Evolutionary conservation across 1,140 invertebrate species (phyloP).

Genomic region (Monomorium pharaonis): DNA sequence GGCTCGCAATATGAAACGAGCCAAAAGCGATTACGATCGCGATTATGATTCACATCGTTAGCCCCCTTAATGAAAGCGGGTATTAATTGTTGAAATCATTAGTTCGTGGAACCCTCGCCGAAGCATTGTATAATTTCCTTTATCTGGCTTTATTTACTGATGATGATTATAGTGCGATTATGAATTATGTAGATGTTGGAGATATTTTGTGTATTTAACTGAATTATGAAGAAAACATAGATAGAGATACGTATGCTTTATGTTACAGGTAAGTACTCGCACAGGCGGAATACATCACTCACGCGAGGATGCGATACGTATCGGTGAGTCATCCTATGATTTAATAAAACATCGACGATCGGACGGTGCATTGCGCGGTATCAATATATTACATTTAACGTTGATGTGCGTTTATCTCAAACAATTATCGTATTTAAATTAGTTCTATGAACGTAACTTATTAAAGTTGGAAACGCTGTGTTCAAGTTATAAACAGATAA

Average conservation of each 20-base stretch:
- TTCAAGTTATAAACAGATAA: background rate
- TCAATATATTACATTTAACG: background rate
- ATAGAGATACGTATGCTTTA: conserved; percentile 12
- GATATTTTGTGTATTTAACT: conserved; percentile 13
- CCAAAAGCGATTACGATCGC: conserved; percentile 32
- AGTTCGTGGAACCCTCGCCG: background rate
- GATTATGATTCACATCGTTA: conserved; percentile 38
- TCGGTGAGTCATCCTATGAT: conserved; percentile 56
- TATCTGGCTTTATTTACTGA: background rate
- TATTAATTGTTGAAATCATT: conserved; percentile 27
- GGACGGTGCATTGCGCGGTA: background rate
- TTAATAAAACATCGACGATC: conserved; percentile 41
- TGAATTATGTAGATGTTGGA: background rate
- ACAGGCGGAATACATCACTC: background rate
- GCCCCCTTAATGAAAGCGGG: background rate
- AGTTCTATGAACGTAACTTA: conserved; percentile 21
- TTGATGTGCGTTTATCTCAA: conserved; percentile 1
- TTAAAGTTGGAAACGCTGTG: background rate
- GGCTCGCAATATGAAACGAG: background rate
- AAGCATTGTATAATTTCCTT: background rate
- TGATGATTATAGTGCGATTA: background rate
- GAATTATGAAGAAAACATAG: background rate
- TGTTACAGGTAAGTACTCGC: conserved; percentile 63
- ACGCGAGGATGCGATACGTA: background rate
- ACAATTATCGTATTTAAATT: conserved; percentile 41